phyloP scores from a whole-genome alignment of 2,113 vertebrate species.

The Phrynosoma blainvillii region DNA sequence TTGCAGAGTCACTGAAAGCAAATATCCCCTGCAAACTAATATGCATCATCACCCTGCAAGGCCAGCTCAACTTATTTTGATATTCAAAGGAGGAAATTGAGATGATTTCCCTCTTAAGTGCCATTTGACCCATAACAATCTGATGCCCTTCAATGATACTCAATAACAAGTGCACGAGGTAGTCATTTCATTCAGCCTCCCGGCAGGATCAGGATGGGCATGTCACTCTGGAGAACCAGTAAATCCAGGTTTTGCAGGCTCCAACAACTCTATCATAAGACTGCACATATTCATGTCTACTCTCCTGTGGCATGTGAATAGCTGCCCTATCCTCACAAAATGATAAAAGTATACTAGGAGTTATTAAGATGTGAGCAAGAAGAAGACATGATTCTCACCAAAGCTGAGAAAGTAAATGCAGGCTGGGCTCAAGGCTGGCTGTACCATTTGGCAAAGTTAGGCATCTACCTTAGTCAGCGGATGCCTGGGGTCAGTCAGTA shows the following conservation, averaged over 20 bases:
- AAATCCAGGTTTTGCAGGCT: neutral
- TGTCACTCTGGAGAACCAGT: neutral
- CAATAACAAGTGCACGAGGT: neutral
- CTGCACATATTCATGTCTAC: neutral
- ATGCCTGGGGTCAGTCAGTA: no score
- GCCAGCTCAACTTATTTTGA: neutral
- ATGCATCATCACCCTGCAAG: neutral
- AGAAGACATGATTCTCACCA: neutral
- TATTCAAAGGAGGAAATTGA: neutral
- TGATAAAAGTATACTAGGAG: neutral
- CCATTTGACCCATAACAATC: neutral
- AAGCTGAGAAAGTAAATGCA: neutral
- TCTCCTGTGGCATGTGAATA: no score
- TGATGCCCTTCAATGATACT: neutral
- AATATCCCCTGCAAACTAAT: neutral
- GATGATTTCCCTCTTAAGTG: neutral
- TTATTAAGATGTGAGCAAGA: neutral
- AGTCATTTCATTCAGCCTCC: neutral
- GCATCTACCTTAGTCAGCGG: no score
- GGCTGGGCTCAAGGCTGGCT: neutral
- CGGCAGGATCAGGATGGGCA: no score
- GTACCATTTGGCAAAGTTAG: no score
- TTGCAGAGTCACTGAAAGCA: neutral
- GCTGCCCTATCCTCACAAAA: neutral
- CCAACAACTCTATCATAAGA: neutral